Evolutionary conservation across 2,113 vertebrate genomes (phyloP), one percentile per base, ranked within the genome.

Genomic region (Ginglymostoma cirratum): DNA sequence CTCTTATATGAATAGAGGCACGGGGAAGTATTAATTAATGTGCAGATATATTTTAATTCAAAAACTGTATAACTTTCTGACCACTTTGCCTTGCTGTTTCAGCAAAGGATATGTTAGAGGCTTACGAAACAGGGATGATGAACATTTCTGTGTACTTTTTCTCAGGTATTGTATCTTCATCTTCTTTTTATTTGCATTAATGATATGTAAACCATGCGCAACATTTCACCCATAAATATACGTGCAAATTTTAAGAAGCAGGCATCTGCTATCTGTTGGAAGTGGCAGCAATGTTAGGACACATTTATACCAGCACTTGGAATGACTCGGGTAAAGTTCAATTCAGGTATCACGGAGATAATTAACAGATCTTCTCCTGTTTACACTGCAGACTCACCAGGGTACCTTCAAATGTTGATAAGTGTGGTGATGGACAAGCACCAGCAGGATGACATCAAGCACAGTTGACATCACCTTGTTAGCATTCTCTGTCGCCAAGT

Each of bases 241-340:
- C 66, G 89, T 34, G 38, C 30, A n/a, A n/a, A 92, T 92, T 92
- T 92, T 66, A 38, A 92, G 55, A 92, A 92, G 89, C 17, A 92
- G 89, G 27, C 67, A 72, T 67, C 66, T 95, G 93, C 38, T 95
- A 95, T 95, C 93, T 45, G 94, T 95, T 27, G 72, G 94, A 72
- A 45, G 42, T 72, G 94, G 67, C 69, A 95, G 94, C 69, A 95
- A 61, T 52, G 69, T 72, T 95, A 70, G 48, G 76, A 95, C 94
- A 95, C 67, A 72, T 95, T 95, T 93, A 48, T 95, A 70, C 67
- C 45, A 95, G 42, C 69, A 95, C 94, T 95, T 48, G 93, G 94
- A 95, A 15, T 95, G 94, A 95, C 94, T 95, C 45, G 67, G 94
- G 45, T 95, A 95, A 95, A 95, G 94, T 95, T 95, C 94, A 95